These are phyloP conservation scores for Ceratotherium simum DNA, from an alignment of 2,113 vertebrate species.

Conservation along the genomic window DNA sequence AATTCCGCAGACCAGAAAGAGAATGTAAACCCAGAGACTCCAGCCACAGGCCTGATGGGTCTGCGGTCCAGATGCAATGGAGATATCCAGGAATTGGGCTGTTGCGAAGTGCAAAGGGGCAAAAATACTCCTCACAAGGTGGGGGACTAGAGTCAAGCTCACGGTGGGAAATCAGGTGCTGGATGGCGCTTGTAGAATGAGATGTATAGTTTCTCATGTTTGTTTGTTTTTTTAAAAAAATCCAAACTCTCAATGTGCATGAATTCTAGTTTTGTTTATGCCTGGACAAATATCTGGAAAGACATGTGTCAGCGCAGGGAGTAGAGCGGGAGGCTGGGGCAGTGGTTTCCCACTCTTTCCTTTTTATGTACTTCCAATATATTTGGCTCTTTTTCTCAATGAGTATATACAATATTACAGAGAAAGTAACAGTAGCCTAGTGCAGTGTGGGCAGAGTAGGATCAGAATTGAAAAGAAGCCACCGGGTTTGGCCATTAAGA, in stretches of 20 bases:
- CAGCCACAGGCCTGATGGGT: neutral
- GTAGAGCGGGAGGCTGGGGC: neutral
- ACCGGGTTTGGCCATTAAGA: neutral
- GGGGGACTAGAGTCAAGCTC: neutral
- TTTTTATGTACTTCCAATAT: neutral
- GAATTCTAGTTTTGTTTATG: conserved; percentile 13
- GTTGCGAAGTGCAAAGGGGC: neutral
- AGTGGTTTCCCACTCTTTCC: neutral
- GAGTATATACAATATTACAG: neutral
- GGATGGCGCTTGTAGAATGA: neutral
- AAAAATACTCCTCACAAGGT: neutral
- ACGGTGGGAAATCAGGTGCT: neutral
- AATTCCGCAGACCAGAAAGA: neutral
- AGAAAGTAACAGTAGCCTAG: neutral
- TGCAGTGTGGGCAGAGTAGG: neutral
- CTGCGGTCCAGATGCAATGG: neutral
- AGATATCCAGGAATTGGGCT: neutral
- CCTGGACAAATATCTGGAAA: neutral
- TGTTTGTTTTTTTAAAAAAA: neutral
- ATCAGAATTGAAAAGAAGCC: neutral
- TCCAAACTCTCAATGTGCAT: neutral
- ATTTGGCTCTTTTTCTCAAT: neutral
- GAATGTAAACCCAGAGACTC: neutral
- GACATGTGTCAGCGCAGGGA: neutral
- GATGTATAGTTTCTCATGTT: neutral